These are phyloP conservation scores for Rhodeus uyekii DNA, from an alignment of 2,797 vertebrate species.

Conservation along the genomic window DNA sequence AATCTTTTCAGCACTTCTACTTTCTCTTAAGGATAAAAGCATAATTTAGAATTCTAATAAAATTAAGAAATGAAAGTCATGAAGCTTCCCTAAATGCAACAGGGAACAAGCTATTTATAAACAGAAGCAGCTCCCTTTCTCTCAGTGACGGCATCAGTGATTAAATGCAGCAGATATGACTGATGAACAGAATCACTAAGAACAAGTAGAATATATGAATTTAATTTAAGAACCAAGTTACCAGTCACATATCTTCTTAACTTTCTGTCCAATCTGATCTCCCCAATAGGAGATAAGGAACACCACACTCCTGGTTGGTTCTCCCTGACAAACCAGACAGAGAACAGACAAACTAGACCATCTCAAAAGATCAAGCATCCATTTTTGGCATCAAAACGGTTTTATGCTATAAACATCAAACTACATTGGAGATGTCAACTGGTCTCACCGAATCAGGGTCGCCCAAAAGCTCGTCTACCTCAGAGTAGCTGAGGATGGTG, in stretches of 20 bases:
- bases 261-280: constrained; percentile 98
- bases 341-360: constrained; percentile 10
- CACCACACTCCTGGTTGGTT: constrained; percentile 87
- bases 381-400: not conserved
- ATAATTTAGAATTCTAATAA: not conserved
- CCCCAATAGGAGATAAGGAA: constrained; percentile 98
- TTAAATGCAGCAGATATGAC: not conserved
- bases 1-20: not conserved
- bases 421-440: not conserved
- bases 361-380: not conserved
- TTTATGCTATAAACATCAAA: not conserved
- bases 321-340: constrained; percentile 75
- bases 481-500: constrained; percentile 91
- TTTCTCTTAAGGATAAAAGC: not conserved
- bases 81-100: not conserved
- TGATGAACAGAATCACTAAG: constrained; percentile 3
- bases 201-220: not conserved
- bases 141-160: not conserved
- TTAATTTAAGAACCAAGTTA: constrained; percentile 67
- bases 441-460: constrained; percentile 86
- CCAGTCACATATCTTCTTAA: constrained; percentile 99
- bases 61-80: not conserved
- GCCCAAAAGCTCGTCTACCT: constrained; percentile 85
- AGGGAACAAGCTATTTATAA: not conserved
- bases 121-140: rapidly evolving